Evolutionary conservation across 2,888 invertebrate genomes (phyloP).

Genomic region (Halictus ligatus): DNA sequence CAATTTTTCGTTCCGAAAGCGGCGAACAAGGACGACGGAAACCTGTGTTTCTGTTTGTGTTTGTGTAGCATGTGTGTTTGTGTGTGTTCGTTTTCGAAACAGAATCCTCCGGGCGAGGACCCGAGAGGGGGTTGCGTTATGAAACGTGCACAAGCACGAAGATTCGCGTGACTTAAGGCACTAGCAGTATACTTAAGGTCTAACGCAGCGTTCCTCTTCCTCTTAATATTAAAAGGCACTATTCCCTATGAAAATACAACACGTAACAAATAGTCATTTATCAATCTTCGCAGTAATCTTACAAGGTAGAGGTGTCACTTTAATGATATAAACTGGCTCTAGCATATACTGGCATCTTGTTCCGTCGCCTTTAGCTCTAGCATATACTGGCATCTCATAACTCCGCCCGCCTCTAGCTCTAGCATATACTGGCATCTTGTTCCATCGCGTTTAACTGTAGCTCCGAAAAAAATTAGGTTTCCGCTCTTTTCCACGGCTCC

Average conservation of each 20-base stretch:
- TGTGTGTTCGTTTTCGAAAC: not conserved
- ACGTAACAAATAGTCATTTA: conserved; percentile 73
- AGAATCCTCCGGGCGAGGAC: conserved; percentile 63
- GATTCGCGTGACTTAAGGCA: conserved; percentile 81
- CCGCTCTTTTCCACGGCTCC: not conserved
- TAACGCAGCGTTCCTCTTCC: conserved; percentile 70
- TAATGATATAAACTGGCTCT: conserved; percentile 80
- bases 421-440: conserved; percentile 81
- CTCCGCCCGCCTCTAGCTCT: conserved; percentile 72
- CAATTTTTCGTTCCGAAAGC: not conserved
- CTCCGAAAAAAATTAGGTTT: conserved; percentile 48
- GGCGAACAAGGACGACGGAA: not conserved
- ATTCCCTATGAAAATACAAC: conserved; percentile 77
- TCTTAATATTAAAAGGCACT: conserved; percentile 82
- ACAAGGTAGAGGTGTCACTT: conserved; percentile 72
- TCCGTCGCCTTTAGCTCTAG: conserved; percentile 75
- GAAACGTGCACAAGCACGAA: conserved; percentile 70
- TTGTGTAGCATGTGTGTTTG: not conserved
- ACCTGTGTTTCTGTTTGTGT: not conserved
- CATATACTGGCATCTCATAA: conserved; percentile 81
- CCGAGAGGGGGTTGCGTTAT: conserved; percentile 66
- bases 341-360: conserved; percentile 81
- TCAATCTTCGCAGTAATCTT: conserved; percentile 65
- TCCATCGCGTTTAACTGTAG: conserved; percentile 66
- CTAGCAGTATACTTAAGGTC: conserved; percentile 79